phyloP scores from a whole-genome alignment of 2,797 vertebrate genomes.

The Gambelia wislizenii region DNA sequence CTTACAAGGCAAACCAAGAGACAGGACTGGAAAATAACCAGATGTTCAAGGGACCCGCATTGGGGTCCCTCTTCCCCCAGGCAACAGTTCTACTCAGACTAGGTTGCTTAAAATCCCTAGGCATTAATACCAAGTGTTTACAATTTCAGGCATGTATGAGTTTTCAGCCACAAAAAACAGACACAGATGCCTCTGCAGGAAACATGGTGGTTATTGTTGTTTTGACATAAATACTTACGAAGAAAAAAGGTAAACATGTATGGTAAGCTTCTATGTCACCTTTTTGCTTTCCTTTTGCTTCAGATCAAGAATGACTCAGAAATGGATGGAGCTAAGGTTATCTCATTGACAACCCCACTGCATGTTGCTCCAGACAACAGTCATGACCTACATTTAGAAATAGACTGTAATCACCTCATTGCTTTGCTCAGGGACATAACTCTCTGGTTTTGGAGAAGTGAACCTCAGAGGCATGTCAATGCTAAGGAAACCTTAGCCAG shows the following conservation, averaged over 20 bases:
- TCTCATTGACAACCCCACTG: neutral
- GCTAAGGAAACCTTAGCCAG: neutral
- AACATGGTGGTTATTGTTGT: neutral
- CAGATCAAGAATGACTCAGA: neutral
- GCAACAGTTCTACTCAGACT: neutral
- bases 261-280: neutral
- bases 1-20: neutral
- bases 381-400: conserved; percentile 29
- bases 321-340: neutral
- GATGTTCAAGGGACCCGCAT: neutral
- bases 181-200: neutral
- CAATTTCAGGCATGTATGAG: neutral
- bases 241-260: neutral
- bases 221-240: neutral
- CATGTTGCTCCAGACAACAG: neutral
- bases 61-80: neutral
- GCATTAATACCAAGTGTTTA: neutral
- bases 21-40: neutral
- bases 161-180: neutral
- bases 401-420: conserved; percentile 19
- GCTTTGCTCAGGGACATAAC: neutral
- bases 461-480: neutral
- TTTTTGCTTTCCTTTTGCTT: neutral
- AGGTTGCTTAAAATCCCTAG: neutral
- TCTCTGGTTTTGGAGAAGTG: neutral